Evolutionary conservation across 2,113 vertebrate genomes (phyloP), one percentile per base, ranked within the genome.

Genomic region (Zapornia atra): DNA sequence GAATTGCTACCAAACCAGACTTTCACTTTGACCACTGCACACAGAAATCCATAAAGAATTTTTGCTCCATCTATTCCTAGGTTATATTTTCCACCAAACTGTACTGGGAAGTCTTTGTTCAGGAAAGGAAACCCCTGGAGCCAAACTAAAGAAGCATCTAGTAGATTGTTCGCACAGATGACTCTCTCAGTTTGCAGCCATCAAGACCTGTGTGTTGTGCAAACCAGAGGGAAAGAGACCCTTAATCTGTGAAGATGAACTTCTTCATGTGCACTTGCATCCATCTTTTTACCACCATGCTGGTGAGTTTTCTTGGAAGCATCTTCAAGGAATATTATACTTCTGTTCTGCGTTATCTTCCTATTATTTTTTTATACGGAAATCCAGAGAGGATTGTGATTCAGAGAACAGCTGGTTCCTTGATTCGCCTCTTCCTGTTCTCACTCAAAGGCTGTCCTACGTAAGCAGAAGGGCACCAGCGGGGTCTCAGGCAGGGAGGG

Each of bases 381-480:
- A 96, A 88, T 81, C 85, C 88, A 90, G 90, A 78, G 94, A 94
- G 93, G 76, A 56, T 77, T 92, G 79, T 96, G 93, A 97, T 95
- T 97, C 92, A 96, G 90, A 90, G 90, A 96, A 70, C 90, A 97
- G 96, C 94, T 97, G 92, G 84, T 92, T 53, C 95, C 84, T 87
- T 94, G 83, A 91, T 91, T 95, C 0, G 29, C 46, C 68, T 94
- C 88, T 95, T 97, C 96, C 94, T 95, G 90, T 75, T 88, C 93
- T 82, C 85, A 13, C 79, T 88, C n/a, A 34, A 76, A 78, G 79
- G 79, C 92, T 65, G 36, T 19, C 21, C 36, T 56, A 73, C 18
- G 14, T 70, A 93, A 96, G 88, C 85, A 97, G 76, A 81, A 91
- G 89, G 91, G 57, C 91, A 87, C 11, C 4, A 3, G 44, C 5